phyloP scores from a whole-genome alignment of 2,888 invertebrate species.

The Clostera curtula region DNA sequence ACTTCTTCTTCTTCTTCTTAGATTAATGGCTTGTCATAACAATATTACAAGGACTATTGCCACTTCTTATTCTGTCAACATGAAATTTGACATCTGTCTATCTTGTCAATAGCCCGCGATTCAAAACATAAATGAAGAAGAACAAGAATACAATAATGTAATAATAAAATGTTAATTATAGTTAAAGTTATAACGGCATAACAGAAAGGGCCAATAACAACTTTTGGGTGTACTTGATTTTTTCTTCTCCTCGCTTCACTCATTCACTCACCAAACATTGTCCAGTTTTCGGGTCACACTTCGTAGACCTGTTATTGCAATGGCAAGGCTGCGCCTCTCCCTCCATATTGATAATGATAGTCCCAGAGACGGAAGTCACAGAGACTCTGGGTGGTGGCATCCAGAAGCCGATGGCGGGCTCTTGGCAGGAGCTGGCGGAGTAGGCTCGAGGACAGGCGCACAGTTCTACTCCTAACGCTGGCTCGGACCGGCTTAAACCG shows the following conservation, averaged over 20 bases:
- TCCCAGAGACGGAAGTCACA: constrained; percentile 72
- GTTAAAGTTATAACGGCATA: too few species aligned
- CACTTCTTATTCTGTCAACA: too few species aligned
- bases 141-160: too few species aligned
- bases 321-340: constrained; percentile 87
- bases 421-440: constrained; percentile 92
- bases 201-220: background rate
- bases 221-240: background rate
- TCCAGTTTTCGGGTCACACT: constrained; percentile 90
- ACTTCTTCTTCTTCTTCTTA: too few species aligned
- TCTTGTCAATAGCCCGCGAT: too few species aligned
- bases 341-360: constrained; percentile 84
- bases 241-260: background rate
- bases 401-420: constrained; percentile 88
- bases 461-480: constrained; percentile 88
- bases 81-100: too few species aligned
- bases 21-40: too few species aligned
- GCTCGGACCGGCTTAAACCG: constrained; percentile 77
- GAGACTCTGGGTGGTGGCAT: constrained; percentile 69
- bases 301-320: constrained; percentile 85
- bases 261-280: constrained; percentile 83
- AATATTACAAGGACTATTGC: too few species aligned
- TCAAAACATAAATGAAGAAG: too few species aligned
- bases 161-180: too few species aligned
- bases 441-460: constrained; percentile 90